Evolutionary conservation across 2,113 vertebrate species (phyloP), one percentile per base, ranked within the genome.

Genomic region (Lampris megalopsis): DNA sequence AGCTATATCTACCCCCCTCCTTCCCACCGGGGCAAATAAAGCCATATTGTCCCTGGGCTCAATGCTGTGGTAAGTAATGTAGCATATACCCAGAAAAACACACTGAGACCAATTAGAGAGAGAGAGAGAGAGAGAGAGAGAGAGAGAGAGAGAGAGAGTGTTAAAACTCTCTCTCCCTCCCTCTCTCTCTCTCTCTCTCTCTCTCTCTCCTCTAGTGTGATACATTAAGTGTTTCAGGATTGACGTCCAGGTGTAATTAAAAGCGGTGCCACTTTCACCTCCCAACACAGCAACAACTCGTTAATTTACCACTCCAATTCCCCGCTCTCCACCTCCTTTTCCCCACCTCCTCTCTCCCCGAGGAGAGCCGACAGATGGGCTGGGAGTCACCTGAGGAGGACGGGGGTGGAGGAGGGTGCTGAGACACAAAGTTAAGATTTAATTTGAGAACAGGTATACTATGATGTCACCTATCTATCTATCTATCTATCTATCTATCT

Each of bases 31-130:
- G 81, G 75, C 86, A 88, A 89, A 86, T 86, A 88, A 86, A 88
- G 86, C 84, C 89, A 89, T 91, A 91, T 91, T 91, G 89, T 88
- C 76, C 74, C 77, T 45, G 69, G 73, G 78, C 86, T 89, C 82
- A 89, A 83, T 88, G 84, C 89, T 81, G 79, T 72, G 85, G 73
- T 91, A 91, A 91, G 89, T 89, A 91, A 88, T 89, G 89, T 77
- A 87, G 77, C 89, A 89, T 73, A 87, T 36, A 84, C 85, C 43
- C 43, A 80, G 84, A 84, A 75, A 88, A 89, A 84, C 80, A 89
- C 89, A 79, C 63, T n/a, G 68, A 85, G 86, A 68, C 82, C 84
- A 87, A 91, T 91, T 91, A 89, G 37, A 60, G 36, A 50, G 37
- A 37, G 58, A 41, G 36, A n/a, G n/a, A 24, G 64, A 60, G 61